Percentiles rank a stretch among this genome's conserved stretches.
Evolutionary conservation across 2,797 vertebrate genomes (phyloP).

Genomic region (Margarornis squamiger): DNA sequence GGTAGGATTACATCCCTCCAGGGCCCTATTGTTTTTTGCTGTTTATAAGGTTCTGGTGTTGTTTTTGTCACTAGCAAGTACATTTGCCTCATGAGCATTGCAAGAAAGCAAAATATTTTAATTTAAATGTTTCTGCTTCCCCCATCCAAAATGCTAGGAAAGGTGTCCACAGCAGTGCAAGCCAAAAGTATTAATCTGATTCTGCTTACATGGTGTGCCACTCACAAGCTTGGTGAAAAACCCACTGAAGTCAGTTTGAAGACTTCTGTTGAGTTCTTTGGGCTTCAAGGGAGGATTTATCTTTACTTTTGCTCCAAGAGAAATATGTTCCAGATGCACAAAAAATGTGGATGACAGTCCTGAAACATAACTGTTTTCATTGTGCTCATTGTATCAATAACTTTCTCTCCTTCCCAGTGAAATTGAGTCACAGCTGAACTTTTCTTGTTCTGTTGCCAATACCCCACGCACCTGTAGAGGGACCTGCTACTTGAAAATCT

Average conservation of each 20-base stretch:
- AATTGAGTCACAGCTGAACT: slow-evolving; percentile 16
- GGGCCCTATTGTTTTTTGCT: neutral
- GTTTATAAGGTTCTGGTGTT: neutral
- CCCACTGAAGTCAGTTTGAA: neutral
- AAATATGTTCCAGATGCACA: slow-evolving; percentile 55
- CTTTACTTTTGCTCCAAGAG: slow-evolving; percentile 28
- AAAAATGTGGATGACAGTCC: neutral
- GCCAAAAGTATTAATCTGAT: neutral
- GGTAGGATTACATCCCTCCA: neutral
- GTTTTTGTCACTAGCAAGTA: neutral
- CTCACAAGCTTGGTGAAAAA: slow-evolving; percentile 26
- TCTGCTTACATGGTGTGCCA: neutral
- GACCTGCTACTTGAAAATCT: slow-evolving; percentile 31
- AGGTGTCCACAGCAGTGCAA: neutral
- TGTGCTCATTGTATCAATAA: slow-evolving; percentile 32
- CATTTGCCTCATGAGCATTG: neutral
- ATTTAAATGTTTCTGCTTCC: neutral
- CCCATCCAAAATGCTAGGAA: neutral
- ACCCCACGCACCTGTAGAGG: slow-evolving; percentile 53
- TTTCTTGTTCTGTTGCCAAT: slow-evolving; percentile 24
- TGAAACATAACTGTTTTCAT: slow-evolving; percentile 53
- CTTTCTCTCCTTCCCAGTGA: slow-evolving; percentile 26
- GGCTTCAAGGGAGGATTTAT: slow-evolving; percentile 9
- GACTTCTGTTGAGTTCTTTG: neutral
- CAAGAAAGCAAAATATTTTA: neutral